Evolutionary conservation across 2,888 invertebrate species (phyloP), one percentile per base, ranked within the genome.

Genomic region (Frankliniella fusca): DNA sequence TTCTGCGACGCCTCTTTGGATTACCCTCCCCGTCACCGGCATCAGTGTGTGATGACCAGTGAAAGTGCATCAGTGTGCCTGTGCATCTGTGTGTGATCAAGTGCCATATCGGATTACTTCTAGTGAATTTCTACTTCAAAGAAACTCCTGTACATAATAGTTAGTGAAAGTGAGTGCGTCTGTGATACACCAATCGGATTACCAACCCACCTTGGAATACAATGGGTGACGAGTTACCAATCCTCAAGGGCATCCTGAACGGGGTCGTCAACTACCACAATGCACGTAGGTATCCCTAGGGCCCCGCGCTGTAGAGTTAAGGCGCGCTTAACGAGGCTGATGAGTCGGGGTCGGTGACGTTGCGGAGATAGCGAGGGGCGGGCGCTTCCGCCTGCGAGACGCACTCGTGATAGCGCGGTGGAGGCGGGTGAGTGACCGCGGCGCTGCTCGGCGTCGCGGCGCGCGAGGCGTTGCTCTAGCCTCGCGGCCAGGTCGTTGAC

Each of bases 181-280:
- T 76, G 70, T 76, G 70, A 76, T 76, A 76, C 20, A 27, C 27
- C 70, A 81, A 50, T 20, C 27, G 81, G 81, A 81, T 81, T 81
- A 81, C 28, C 80, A 38, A n/a, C 61, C 18, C n/a, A 80, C 54
- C 54, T 80, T 81, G 49, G 48, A 61, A 82, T 82, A 91, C 91
- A 90, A 95, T 95, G 95, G 94, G 93, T 88, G 95, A 96, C 91
- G 95, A 96, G 91, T 91, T 95, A 89, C 95, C 96, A 86, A 96
- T 96, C 88, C 92, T 96, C 85, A 96, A 96, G 90, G 95, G 95
- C 88, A 96, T 96, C 89, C 92, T 96, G 86, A 95, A 96, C 88
- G 95, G 96, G 88, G 95, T 94, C 88, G 94, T 95, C 89, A 94
- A 95, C 90, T 95, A 95, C 90, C 95, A 95, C 90, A 95, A 96